Percentiles rank a stretch among this genome's conserved stretches.
Evolutionary conservation across 2,797 vertebrate genomes (phyloP).

Genomic region (Molossus alvarezi): DNA sequence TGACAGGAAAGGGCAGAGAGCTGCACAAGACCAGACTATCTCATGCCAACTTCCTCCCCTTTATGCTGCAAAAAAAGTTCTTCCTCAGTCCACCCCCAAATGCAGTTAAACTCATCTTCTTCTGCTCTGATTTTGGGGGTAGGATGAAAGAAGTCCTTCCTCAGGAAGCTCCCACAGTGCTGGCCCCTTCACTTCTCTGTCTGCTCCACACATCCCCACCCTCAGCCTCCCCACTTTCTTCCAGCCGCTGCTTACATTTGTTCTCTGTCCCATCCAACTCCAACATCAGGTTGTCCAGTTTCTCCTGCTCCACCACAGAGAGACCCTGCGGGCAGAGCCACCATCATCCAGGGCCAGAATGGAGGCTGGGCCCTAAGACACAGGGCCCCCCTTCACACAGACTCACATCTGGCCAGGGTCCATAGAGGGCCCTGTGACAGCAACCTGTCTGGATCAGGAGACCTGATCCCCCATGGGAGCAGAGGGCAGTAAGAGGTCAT

Average conservation of each 20-base stretch:
- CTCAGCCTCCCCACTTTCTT: not conserved
- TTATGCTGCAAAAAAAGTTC: not conserved
- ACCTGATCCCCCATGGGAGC: not conserved
- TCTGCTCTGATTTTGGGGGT: conserved; percentile 41
- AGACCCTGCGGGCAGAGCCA: conserved; percentile 87
- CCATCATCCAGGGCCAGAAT: conserved; percentile 45
- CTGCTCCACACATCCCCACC: not conserved
- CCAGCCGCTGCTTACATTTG: conserved; percentile 89
- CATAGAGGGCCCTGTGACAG: conserved; percentile 46
- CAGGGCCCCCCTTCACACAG: not conserved
- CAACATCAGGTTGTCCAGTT: conserved; percentile 91
- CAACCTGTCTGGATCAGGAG: conserved; percentile 1
- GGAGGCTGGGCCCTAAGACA: not conserved
- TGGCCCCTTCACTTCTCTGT: not conserved
- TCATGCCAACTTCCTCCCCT: not conserved
- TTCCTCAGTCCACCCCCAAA: conserved; percentile 2
- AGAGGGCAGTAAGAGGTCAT: conserved; percentile 54
- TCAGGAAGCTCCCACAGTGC: not conserved
- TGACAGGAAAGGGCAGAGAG: not conserved
- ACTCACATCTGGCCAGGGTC: not conserved
- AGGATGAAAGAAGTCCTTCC: not conserved
- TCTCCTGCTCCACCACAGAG: conserved; percentile 91
- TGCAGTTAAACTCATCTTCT: not conserved
- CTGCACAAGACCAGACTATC: not conserved
- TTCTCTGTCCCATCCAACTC: conserved; percentile 92